Evolutionary conservation across 2,113 vertebrate species (phyloP).

Genomic region (Prinia subflava): DNA sequence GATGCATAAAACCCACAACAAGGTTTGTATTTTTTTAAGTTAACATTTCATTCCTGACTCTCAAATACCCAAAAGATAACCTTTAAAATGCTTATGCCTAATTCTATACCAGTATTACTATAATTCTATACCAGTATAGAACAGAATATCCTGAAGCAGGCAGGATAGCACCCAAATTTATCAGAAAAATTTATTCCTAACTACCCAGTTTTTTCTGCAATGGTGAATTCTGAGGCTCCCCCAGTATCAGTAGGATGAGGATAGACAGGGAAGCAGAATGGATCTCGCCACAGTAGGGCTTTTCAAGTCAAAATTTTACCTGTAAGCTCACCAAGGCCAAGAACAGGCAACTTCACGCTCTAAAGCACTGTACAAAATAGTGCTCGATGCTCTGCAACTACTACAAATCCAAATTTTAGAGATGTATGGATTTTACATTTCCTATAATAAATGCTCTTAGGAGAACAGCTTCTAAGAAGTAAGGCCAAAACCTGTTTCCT

Average conservation of each 20-base stretch:
- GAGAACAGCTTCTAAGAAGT: background rate
- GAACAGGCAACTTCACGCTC: background rate
- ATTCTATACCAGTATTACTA: background rate
- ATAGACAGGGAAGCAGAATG: rapidly evolving
- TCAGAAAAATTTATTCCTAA: background rate
- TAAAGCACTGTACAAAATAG: background rate
- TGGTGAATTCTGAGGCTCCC: background rate
- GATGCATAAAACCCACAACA: background rate
- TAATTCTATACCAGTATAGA: background rate
- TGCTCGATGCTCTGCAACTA: background rate
- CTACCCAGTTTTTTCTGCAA: background rate
- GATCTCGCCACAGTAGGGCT: background rate
- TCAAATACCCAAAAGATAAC: background rate
- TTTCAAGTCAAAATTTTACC: background rate
- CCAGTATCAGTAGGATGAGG: background rate
- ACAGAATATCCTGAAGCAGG: background rate
- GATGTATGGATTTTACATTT: background rate
- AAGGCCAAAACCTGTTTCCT: background rate
- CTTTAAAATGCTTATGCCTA: background rate
- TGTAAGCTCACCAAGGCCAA: background rate
- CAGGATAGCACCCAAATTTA: background rate
- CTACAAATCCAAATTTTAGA: background rate
- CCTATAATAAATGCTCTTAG: background rate
- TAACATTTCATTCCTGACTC: background rate
- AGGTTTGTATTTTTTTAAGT: background rate